These are phyloP conservation scores for Chaetodon trifasciatus DNA, from an alignment of 2,797 vertebrate genomes.

Conservation along the genomic window DNA sequence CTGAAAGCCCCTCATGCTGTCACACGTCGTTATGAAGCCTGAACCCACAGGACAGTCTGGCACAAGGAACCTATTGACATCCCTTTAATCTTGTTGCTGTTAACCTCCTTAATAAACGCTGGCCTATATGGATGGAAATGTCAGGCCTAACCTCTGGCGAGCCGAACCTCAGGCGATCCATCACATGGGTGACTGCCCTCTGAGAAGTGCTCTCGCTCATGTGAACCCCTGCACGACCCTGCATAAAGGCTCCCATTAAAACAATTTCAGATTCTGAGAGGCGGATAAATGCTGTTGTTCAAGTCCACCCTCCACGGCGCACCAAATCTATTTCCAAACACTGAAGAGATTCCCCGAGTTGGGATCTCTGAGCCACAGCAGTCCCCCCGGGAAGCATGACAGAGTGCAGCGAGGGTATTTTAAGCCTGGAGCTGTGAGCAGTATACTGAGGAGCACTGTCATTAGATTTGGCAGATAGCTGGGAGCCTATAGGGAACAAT, in stretches of 20 bases:
- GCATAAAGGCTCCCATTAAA: conserved; percentile 7
- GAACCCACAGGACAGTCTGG: background rate
- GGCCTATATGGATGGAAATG: background rate
- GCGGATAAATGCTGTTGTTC: background rate
- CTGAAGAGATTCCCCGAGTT: conserved; percentile 57
- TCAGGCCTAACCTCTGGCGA: background rate
- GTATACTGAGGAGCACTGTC: conserved; percentile 54
- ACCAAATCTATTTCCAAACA: conserved; percentile 61
- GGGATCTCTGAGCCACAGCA: conserved; percentile 59
- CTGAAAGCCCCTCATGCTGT: background rate
- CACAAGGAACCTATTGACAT: background rate
- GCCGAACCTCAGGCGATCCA: background rate
- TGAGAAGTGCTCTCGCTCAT: background rate
- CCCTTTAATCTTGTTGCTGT: background rate
- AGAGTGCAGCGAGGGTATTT: conserved; percentile 79
- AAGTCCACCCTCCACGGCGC: conserved; percentile 22
- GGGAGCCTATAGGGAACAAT: conserved; percentile 40
- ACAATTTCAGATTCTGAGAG: background rate
- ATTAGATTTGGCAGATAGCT: conserved; percentile 59
- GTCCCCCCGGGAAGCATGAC: conserved; percentile 62
- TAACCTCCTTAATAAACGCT: background rate
- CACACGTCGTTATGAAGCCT: background rate
- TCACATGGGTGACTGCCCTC: background rate
- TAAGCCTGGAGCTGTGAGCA: conserved; percentile 69
- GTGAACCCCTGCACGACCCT: background rate